phyloP scores from a whole-genome alignment of 2,797 vertebrate genomes.

The Kryptolebias ocellatus region DNA sequence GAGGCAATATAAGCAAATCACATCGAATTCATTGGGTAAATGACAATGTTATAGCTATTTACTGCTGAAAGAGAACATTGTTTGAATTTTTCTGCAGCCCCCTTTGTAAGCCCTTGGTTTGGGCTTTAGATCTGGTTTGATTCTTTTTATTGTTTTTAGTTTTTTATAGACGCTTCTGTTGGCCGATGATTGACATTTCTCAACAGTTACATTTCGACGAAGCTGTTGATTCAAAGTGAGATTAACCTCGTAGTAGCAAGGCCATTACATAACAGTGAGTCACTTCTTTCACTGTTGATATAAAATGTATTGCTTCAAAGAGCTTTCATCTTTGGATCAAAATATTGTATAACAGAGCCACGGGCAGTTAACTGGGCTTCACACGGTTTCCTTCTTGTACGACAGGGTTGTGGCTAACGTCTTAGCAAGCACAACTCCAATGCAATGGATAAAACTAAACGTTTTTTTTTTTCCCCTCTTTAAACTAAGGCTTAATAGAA shows the following conservation, averaged over 20 bases:
- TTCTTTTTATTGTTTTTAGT: background rate
- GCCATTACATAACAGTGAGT: slow-evolving; percentile 9
- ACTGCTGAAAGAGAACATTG: background rate
- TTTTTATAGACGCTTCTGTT: slow-evolving; percentile 1
- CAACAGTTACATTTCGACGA: slow-evolving; percentile 4
- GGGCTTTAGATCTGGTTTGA: slow-evolving; percentile 7
- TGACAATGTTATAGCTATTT: background rate
- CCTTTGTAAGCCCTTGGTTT: background rate
- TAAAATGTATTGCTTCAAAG: slow-evolving; percentile 18
- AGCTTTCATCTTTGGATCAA: slow-evolving; percentile 32
- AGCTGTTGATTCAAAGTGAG: slow-evolving; percentile 17
- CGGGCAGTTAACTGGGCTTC: slow-evolving; percentile 10
- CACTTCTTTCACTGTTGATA: slow-evolving; percentile 20
- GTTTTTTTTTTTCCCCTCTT: background rate
- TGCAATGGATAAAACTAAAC: background rate
- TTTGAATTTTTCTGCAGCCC: background rate
- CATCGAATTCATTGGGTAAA: background rate
- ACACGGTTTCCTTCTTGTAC: slow-evolving; percentile 7
- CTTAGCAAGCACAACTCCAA: slow-evolving; percentile 12
- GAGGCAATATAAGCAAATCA: background rate
- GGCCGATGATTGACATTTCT: slow-evolving; percentile 3
- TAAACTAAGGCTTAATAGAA: slow-evolving; percentile 30
- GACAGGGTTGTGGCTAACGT: background rate
- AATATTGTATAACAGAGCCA: slow-evolving; percentile 4
- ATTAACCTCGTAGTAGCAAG: slow-evolving; percentile 5